Evolutionary conservation across 2,113 vertebrate genomes (phyloP).

Genomic region (Antigone vipio): DNA sequence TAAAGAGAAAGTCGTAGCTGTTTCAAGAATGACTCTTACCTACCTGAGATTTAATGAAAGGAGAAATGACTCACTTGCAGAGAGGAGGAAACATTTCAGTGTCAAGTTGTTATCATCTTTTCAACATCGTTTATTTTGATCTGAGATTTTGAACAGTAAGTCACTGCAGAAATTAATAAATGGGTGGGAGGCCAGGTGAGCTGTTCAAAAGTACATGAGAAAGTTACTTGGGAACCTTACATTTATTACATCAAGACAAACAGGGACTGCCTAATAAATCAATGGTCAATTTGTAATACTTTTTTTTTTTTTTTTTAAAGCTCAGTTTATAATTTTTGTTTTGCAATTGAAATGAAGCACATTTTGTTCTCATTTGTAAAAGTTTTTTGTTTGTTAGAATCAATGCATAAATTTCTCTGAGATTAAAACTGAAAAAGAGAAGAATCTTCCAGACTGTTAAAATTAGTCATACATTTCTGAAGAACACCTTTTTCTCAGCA

Average conservation of each 20-base stretch:
- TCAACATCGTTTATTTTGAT: slow-evolving; percentile 40
- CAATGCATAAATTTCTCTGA: neutral
- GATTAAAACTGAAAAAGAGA: neutral
- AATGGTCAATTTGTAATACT: neutral
- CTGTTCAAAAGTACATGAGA: neutral
- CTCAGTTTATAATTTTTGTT: neutral
- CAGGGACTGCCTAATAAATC: neutral
- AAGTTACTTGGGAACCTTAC: neutral
- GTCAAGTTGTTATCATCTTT: slow-evolving; percentile 45
- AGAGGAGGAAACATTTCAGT: slow-evolving; percentile 26
- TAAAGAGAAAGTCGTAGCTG: slow-evolving; percentile 29
- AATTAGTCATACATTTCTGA: neutral
- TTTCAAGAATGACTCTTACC: slow-evolving; percentile 4
- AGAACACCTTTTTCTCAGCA: neutral
- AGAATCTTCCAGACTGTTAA: neutral
- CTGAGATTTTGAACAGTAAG: neutral
- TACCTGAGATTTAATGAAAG: slow-evolving; percentile 19
- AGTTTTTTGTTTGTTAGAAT: neutral
- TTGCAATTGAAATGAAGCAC: neutral
- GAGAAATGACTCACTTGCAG: slow-evolving; percentile 15
- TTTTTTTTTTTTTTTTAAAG: neutral
- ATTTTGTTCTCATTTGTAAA: neutral
- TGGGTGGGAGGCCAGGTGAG: neutral
- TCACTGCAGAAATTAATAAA: slow-evolving; percentile 1
- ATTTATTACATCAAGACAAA: neutral